A percentile compares a stretch with the other conserved stretches of the same genome.
phyloP scores from a whole-genome alignment of 1,140 invertebrate species.

The Holcopasites calliopsidis region DNA sequence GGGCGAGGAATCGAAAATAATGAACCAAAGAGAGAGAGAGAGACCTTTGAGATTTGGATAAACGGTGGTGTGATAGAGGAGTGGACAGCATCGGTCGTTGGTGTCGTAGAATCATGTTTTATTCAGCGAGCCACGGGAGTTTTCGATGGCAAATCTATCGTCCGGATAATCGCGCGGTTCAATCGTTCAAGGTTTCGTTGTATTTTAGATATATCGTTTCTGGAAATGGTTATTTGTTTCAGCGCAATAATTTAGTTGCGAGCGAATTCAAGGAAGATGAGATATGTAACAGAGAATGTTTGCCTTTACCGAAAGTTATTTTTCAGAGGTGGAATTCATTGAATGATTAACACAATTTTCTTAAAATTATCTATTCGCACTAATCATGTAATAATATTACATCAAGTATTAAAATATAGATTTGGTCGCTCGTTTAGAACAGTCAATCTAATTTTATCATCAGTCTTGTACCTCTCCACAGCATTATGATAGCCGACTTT shows the following conservation, averaged over 20 bases:
- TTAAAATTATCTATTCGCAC: too few species aligned
- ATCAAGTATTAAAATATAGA: too few species aligned
- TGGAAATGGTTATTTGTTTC: background rate
- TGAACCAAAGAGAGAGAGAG: background rate
- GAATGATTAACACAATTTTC: too few species aligned
- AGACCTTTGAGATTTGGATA: background rate
- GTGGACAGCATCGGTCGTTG: background rate
- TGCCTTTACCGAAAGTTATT: too few species aligned
- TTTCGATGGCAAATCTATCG: background rate
- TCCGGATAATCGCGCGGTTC: background rate
- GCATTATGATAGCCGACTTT: background rate
- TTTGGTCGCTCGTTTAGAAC: too few species aligned
- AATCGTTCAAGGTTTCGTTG: background rate
- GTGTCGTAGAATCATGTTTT: constrained; percentile 1
- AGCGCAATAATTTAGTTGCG: background rate
- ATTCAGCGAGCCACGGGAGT: constrained; percentile 11
- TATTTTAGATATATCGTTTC: background rate
- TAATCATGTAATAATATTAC: background rate
- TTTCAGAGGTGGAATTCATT: too few species aligned
- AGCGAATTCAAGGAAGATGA: background rate
- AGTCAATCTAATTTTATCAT: too few species aligned
- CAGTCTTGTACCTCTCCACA: constrained; percentile 17
- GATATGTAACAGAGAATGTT: too few species aligned
- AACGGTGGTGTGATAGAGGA: too few species aligned
- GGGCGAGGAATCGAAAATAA: background rate